Base-by-base conservation (phyloP, 2,888 invertebrate species). In the Scaptomyza caliginosa region DNA sequence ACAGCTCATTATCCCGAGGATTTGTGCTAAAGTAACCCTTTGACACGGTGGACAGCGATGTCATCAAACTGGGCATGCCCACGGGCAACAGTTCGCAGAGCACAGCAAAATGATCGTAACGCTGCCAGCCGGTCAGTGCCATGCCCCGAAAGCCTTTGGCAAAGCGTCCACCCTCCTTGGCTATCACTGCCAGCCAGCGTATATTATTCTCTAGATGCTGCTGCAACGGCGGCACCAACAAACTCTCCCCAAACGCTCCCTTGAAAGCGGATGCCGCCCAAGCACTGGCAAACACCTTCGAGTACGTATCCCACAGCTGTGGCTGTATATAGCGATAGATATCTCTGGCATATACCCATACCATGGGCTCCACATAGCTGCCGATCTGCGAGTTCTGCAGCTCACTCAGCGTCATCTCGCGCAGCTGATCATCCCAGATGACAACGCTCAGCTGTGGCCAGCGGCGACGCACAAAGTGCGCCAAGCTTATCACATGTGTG, bases 381-480 rank as follows among this genome's bases (percentile, higher is more conserved):
- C 94, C 94, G 13, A 96, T 92, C 38, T 93, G 93, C 24, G 93
- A 93, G 65, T 93, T 93, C 56, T 93, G 92, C 90, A 95, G 91
- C 64, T 93, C 92, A 65, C 93, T 93, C 42, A 93, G 90, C 2
- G 93, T 92, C 72, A 95, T 92, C 76, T 94, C 94, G 0, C 96
- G 91, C 55, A 96, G 90, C 95, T 96, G 96, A 88, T 96, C 96
- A 84, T 96, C 96, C 96, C 96, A 96, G 81, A 96, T 94, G 58
- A 96, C 93, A 1, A 94, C 92, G 13, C 92, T 93, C 17, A 95
- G 88, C 16, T 92, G 91, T 0, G 93, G 93, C 91, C 94, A 93
- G 46, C 92, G 93, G 8, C 92, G 91, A 40, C 93, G 93, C 11
- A 96, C 93, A 69, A 94, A 93, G 40, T 91, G 92, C 4, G 93